Conservation (phyloP, 2,113 vertebrate genomes). For the Lipophrys pholis region DNA sequence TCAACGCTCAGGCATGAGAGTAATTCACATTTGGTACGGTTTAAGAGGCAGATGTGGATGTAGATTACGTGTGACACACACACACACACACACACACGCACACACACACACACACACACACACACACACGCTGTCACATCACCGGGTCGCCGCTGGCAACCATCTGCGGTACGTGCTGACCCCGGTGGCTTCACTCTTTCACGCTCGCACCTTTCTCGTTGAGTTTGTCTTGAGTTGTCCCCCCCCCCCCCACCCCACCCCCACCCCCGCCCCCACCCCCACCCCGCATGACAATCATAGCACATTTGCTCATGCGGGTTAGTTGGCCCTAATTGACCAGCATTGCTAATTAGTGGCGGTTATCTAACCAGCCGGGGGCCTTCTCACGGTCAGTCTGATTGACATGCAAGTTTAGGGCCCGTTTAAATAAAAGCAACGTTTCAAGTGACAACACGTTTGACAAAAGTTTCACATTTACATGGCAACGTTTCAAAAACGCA, state of each 20-base stretch:
- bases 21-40: too few species aligned
- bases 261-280: too few species aligned
- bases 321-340: slow-evolving; percentile 55
- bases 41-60: too few species aligned
- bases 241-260: too few species aligned
- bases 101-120: slow-evolving; percentile 7
- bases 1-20: too few species aligned
- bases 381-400: too few species aligned
- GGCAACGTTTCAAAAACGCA: too few species aligned
- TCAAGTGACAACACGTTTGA: too few species aligned
- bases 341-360: slow-evolving; percentile 59
- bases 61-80: slow-evolving; percentile 4
- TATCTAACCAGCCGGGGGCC: slow-evolving; percentile 8
- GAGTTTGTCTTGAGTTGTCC: neutral
- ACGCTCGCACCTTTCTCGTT: slow-evolving; percentile 1
- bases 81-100: slow-evolving; percentile 5
- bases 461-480: too few species aligned
- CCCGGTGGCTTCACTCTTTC: slow-evolving; percentile 25
- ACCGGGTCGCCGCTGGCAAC: slow-evolving; percentile 46
- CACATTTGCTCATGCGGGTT: slow-evolving; percentile 54
- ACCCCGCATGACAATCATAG: slow-evolving; percentile 26
- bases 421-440: too few species aligned
- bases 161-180: slow-evolving; percentile 50
- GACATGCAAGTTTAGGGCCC: too few species aligned
- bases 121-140: slow-evolving; percentile 34